Base-by-base conservation (phyloP, 2,113 vertebrate genomes). In the Vulpes lagopus region DNA sequence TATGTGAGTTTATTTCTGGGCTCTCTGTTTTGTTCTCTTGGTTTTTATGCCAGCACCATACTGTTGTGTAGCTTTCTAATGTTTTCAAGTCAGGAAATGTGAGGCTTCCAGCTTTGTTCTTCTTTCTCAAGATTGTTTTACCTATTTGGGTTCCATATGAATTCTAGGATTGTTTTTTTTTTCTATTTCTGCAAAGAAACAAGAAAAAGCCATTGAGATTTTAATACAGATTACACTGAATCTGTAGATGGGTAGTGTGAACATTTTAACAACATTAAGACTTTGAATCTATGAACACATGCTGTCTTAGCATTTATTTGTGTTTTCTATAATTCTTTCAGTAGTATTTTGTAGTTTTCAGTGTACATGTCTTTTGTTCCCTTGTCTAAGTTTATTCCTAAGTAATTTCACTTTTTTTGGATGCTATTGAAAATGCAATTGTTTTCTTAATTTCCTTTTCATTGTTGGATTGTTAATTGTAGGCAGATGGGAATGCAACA, bases 341-440 rank as follows among this genome's bases (percentile, higher is more conserved):
- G 32, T 57, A 43, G 2, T 64, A 49, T 57, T 95, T 86, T 20
- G 1, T 71, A 71, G 53, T 91, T 95, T 95, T 67, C 22, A 1
- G 17, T 60, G 23, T 91, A 19, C 23, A 84, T 15, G 59, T 76
- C 78, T 96, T 89, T 93, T 32, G 20, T 38, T 23, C 74, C 59
- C 7, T 67, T 83, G 23, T 51, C 30, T 67, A 93, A 93, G 35
- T 92, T 95, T 91, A 95, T 91, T 64, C 83, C 67, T 79, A 64
- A 95, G 74, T 73, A 64, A 69, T 81, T 88, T 92, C 43, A 49
- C 57, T 93, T 53, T 76, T 76, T 93, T 84, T 60, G 20, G 5
- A 25, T 78, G 2, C 12, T 89, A 11, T 76, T 38, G 11, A 78
- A 69, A 84, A 38, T 96, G 9, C 25, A 78, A 0, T 30, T 87